A percentile compares a stretch with the other conserved stretches of the same genome.
phyloP scores from a whole-genome alignment of 2,888 invertebrate genomes.

The Tachystola acroxantha region DNA sequence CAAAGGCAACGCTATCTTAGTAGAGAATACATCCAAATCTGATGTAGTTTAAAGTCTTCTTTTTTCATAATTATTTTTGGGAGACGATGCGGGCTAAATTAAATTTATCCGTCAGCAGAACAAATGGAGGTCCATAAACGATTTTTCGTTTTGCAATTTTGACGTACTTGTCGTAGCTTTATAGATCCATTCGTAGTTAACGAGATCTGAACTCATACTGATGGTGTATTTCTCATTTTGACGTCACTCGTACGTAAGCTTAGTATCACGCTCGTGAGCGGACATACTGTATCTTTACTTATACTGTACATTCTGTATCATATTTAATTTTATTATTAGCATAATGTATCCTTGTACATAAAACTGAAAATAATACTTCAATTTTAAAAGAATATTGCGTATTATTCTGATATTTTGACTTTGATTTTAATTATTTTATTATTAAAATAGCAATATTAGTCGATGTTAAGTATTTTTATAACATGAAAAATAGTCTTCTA shows the following conservation, averaged over 20 bases:
- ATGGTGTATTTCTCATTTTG: slow-evolving; percentile 31
- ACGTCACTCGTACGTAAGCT: slow-evolving; percentile 19
- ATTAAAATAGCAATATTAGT: slow-evolving; percentile 52
- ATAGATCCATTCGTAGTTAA: slow-evolving; percentile 17
- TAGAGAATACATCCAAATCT: too few relatives aligned
- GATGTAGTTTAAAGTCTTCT: too few relatives aligned
- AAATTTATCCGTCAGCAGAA: too few relatives aligned
- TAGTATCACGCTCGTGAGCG: too few relatives aligned
- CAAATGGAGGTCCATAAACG: too few relatives aligned
- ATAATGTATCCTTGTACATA: slow-evolving; percentile 53
- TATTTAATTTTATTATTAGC: slow-evolving; percentile 46
- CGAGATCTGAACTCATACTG: slow-evolving; percentile 39
- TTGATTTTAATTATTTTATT: slow-evolving; percentile 42
- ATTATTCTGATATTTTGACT: slow-evolving; percentile 51
- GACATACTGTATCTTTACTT: slow-evolving; percentile 18
- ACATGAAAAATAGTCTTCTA: slow-evolving; percentile 47
- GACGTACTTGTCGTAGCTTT: slow-evolving; percentile 23
- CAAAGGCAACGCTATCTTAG: too few relatives aligned
- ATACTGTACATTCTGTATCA: slow-evolving; percentile 64
- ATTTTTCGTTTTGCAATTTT: slow-evolving; percentile 42
- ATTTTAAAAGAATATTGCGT: slow-evolving; percentile 43
- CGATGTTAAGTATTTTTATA: slow-evolving; percentile 62
- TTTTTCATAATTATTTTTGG: too few relatives aligned
- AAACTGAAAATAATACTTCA: slow-evolving; percentile 49
- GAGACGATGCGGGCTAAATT: too few relatives aligned